Evolutionary conservation across 2,113 vertebrate species (phyloP).

Genomic region (Smithornis capensis): DNA sequence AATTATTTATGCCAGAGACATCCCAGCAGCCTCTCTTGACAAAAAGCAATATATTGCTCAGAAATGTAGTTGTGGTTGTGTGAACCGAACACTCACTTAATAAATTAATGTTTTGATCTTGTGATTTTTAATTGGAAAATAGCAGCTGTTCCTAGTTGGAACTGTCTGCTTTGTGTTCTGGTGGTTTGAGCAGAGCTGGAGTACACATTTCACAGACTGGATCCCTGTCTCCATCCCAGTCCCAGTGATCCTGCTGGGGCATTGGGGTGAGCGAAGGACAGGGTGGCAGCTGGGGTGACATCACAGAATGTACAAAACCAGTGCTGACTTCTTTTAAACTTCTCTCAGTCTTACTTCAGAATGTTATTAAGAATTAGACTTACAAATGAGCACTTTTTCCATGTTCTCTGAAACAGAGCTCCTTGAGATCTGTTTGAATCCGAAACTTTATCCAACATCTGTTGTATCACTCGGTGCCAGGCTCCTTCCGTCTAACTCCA

Average conservation of each 20-base stretch:
- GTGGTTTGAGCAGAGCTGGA: background rate
- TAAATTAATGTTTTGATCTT: conserved; percentile 73
- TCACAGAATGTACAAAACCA: background rate
- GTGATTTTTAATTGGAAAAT: conserved; percentile 70
- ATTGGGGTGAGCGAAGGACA: background rate
- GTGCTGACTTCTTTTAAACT: background rate
- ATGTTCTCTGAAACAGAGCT: background rate
- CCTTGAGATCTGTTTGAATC: background rate
- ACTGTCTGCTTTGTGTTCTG: conserved; percentile 14
- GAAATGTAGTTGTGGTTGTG: conserved; percentile 13
- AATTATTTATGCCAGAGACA: conserved; percentile 63
- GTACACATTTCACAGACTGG: conserved; percentile 10
- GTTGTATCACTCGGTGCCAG: background rate
- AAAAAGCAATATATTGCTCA: background rate
- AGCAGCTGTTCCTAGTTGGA: conserved; percentile 66
- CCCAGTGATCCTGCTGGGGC: fast-evolving
- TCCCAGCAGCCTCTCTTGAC: background rate
- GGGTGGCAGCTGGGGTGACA: background rate
- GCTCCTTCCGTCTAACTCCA: background rate
- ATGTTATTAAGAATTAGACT: background rate
- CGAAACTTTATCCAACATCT: background rate
- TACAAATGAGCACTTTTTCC: background rate
- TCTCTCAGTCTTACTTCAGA: background rate
- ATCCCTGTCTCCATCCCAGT: background rate
- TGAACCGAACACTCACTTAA: conserved; percentile 45